These are phyloP conservation scores for Triplophysa yarkandensis DNA, from an alignment of 2,797 vertebrate species.

Conservation along the genomic window DNA sequence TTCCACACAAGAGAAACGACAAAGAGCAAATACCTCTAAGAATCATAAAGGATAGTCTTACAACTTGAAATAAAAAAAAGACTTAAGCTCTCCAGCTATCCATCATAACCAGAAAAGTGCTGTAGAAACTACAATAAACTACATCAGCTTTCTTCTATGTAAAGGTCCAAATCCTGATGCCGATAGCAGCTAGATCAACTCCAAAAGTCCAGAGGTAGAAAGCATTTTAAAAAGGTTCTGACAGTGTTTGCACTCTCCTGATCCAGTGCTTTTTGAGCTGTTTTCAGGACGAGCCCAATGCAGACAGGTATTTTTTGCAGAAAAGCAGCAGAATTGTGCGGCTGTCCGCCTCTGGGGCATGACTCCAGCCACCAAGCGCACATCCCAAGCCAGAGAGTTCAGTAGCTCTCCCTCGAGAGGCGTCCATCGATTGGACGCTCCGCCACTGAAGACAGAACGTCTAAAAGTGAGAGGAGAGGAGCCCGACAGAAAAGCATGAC, in stretches of 20 bases:
- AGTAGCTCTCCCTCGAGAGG: constrained; percentile 79
- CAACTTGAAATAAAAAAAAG: not conserved
- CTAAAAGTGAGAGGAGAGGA: constrained; percentile 77
- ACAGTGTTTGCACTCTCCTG: not conserved
- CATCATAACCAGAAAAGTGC: not conserved
- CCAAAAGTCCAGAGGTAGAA: constrained; percentile 1
- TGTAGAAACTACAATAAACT: constrained; percentile 29
- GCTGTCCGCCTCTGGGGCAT: constrained; percentile 1
- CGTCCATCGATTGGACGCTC: constrained; percentile 87
- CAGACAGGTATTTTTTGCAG: not conserved
- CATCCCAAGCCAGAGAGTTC: constrained; percentile 63
- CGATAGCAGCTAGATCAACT: not conserved
- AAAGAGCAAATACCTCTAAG: constrained; percentile 16
- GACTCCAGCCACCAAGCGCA: constrained; percentile 67
- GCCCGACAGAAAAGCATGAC: constrained; percentile 95
- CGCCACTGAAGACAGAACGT: constrained; percentile 86
- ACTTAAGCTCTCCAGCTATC: constrained; percentile 9
- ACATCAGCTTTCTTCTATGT: constrained; percentile 39
- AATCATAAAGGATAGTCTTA: not conserved
- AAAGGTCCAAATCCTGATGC: not conserved
- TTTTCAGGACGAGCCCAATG: constrained; percentile 24
- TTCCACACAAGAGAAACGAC: constrained; percentile 70
- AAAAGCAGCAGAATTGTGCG: constrained; percentile 16
- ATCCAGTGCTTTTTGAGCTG: not conserved
- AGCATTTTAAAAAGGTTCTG: not conserved